These are phyloP conservation scores for Misgurnus mizolepis DNA, from an alignment of 2,113 vertebrate species.

Conservation along the genomic window DNA sequence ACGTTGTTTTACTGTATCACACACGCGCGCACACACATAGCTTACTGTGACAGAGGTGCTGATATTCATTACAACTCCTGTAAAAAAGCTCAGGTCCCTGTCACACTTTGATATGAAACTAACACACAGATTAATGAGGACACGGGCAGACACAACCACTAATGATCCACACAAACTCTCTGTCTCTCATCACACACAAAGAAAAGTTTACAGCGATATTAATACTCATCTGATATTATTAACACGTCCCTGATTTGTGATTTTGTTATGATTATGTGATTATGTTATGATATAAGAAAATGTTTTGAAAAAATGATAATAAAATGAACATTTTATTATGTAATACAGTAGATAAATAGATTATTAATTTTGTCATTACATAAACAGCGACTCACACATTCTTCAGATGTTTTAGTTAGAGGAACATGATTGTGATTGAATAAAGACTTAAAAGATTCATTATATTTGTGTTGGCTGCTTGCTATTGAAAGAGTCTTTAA, in stretches of 20 bases:
- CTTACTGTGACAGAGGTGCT: slow-evolving; percentile 24
- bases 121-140: slow-evolving; percentile 39
- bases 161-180: slow-evolving; percentile 36
- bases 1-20: slow-evolving; percentile 9
- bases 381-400: too few relatives aligned
- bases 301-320: too few relatives aligned
- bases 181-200: not conserved
- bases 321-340: too few relatives aligned
- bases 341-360: too few relatives aligned
- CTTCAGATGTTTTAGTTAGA: not conserved
- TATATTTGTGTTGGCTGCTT: not conserved
- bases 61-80: slow-evolving; percentile 47
- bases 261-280: too few relatives aligned
- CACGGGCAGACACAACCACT: slow-evolving; percentile 30
- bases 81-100: slow-evolving; percentile 6
- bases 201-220: not conserved
- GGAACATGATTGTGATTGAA: not conserved
- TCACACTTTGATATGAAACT: slow-evolving; percentile 45
- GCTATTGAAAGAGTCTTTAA: not conserved
- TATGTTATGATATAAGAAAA: too few relatives aligned
- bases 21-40: slow-evolving; percentile 3
- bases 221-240: not conserved
- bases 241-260: too few relatives aligned
- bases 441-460: not conserved
- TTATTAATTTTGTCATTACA: too few relatives aligned